phyloP scores from a whole-genome alignment of 1,140 invertebrate species.

The Pseudomyrmex flavicornis region DNA sequence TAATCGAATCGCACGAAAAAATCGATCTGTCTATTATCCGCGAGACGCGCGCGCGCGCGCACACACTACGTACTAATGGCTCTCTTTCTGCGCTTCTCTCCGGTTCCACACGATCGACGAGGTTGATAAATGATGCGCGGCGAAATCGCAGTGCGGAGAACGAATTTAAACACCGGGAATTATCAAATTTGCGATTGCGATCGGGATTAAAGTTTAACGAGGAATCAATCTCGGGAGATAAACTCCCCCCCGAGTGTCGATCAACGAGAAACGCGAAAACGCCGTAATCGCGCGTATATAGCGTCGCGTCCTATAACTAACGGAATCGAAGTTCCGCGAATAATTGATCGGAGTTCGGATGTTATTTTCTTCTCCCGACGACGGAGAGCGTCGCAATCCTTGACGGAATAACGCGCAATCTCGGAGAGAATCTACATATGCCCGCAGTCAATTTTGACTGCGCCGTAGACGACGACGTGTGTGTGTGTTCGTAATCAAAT shows the following conservation, averaged over 20 bases:
- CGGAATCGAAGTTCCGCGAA: slow-evolving; percentile 42
- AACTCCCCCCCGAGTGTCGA: not conserved
- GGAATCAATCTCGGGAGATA: slow-evolving; percentile 37
- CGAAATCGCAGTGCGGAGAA: not conserved
- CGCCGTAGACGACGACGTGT: not conserved
- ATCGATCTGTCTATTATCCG: slow-evolving; percentile 17
- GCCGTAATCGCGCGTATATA: slow-evolving; percentile 21
- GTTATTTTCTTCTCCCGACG: not conserved
- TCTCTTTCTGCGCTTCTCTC: not conserved
- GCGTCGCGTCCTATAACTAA: slow-evolving; percentile 24
- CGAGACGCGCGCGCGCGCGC: not conserved
- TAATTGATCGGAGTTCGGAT: slow-evolving; percentile 42
- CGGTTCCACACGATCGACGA: not conserved
- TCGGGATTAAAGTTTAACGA: slow-evolving; percentile 38
- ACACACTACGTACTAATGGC: too few species aligned
- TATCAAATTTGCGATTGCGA: slow-evolving; percentile 36
- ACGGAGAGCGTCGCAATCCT: not conserved
- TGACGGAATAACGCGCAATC: slow-evolving; percentile 1
- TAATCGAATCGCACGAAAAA: slow-evolving; percentile 15
- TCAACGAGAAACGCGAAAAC: not conserved
- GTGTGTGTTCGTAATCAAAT: not conserved
- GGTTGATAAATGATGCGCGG: slow-evolving; percentile 39
- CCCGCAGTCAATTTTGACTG: slow-evolving; percentile 4
- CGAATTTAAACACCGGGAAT: slow-evolving; percentile 39
- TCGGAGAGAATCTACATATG: slow-evolving; percentile 15